Evolutionary conservation across 2,797 vertebrate species (phyloP).

Genomic region (Sarcoramphus papa): DNA sequence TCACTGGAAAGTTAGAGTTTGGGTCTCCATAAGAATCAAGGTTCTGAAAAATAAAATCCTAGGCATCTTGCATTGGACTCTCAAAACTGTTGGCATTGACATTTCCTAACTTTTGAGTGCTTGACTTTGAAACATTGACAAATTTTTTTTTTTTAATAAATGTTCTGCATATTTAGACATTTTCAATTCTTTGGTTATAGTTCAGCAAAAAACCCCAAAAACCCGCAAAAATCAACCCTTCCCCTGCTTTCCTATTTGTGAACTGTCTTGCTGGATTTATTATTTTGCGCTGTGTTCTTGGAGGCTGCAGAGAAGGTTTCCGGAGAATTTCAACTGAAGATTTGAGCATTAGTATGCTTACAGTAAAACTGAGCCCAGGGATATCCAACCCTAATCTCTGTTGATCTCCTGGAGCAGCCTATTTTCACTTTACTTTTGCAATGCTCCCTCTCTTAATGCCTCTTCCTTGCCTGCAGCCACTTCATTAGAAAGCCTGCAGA

Average conservation of each 20-base stretch:
- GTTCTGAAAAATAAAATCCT: background rate
- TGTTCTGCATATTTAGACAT: background rate
- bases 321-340: background rate
- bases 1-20: background rate
- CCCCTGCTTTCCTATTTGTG: background rate
- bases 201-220: background rate
- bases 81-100: background rate
- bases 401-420: background rate
- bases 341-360: background rate
- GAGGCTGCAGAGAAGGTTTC: background rate
- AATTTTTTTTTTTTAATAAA: background rate
- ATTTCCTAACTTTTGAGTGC: background rate
- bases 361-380: background rate
- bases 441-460: background rate
- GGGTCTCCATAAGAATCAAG: background rate
- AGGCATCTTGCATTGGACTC: background rate
- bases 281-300: background rate
- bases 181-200: background rate
- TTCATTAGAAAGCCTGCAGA: background rate
- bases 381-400: background rate
- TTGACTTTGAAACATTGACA: background rate
- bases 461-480: constrained; percentile 9
- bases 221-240: background rate
- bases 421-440: background rate
- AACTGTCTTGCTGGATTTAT: background rate